phyloP scores from a whole-genome alignment of 1,140 invertebrate species.

The Penaeus vannamei region DNA sequence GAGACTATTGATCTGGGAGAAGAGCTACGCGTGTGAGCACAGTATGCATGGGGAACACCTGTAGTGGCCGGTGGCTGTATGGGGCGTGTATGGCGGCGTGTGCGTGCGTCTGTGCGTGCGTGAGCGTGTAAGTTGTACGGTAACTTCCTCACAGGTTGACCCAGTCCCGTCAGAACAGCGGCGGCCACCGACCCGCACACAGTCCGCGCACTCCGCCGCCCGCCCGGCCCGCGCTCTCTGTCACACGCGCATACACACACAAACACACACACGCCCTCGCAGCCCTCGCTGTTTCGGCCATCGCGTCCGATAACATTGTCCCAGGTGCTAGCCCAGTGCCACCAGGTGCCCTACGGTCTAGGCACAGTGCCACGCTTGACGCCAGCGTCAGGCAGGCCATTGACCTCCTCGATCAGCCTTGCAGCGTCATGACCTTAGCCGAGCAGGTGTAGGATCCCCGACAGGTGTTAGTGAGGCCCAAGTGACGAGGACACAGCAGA shows the following conservation, averaged over 20 bases:
- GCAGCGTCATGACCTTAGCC: slow-evolving; percentile 45
- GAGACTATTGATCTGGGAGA: no score
- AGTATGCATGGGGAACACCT: slow-evolving; percentile 13
- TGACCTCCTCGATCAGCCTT: slow-evolving; percentile 40
- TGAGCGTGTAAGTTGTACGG: slow-evolving; percentile 47
- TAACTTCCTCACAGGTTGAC: slow-evolving; percentile 59
- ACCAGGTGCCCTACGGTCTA: neutral
- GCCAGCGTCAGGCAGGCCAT: slow-evolving; percentile 17
- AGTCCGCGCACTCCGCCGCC: slow-evolving; percentile 49
- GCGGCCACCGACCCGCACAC: slow-evolving; percentile 58
- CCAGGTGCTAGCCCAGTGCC: no score
- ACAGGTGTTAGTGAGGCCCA: no score
- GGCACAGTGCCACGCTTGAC: slow-evolving; percentile 2
- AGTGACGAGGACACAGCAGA: neutral
- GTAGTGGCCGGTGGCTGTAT: neutral
- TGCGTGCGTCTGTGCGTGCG: slow-evolving; percentile 26
- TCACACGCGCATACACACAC: neutral
- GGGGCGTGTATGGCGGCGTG: slow-evolving; percentile 13
- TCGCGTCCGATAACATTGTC: no score
- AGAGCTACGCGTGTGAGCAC: neutral
- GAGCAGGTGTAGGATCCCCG: slow-evolving; percentile 20
- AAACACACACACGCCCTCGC: no score
- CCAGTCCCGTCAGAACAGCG: slow-evolving; percentile 55
- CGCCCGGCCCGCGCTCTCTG: slow-evolving; percentile 39
- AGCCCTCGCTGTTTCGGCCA: no score